Evolutionary conservation across 2,888 invertebrate genomes (phyloP), one percentile per base, ranked within the genome.

Genomic region (Notodonta dromedarius): DNA sequence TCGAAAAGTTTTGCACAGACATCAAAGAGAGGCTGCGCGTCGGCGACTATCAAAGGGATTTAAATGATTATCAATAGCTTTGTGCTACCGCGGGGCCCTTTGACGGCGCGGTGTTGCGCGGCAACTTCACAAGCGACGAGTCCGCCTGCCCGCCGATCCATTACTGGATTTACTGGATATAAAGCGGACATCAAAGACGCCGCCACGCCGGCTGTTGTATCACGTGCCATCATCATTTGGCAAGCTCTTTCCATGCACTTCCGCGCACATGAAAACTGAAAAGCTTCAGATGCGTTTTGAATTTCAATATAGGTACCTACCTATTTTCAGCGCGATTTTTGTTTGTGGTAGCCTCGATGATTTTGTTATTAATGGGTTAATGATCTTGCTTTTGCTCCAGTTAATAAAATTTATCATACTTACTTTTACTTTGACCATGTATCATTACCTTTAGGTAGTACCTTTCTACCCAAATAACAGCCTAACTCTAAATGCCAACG

Each of bases 51-150:
- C 87, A 90, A 91, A 91, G 88, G 87, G 87, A 89, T 89, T 88
- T 87, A 86, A 89, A 88, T 88, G 86, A 88, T 24, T 91, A 91
- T 90, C 91, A 90, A 90, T 91, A 85, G 89, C 87, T 87, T 87
- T 87, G 83, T 87, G 90, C 91, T 90, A 90, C 91, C 86, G 90
- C 86, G 77, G 73, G 71, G 80, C 82, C 80, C 87, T 89, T 91
- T 91, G 90, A 89, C 89, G 89, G 91, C 82, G 67, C 77, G 71
- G 79, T 82, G 78, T 79, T 79, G 76, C 71, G 79, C 85, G 85
- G 86, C 82, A 73, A 86, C 85, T 83, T 85, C 86, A 86, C 70
- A 84, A 78, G 77, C 83, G 84, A 83, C 82, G 81, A 82, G 80
- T 83, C 72, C 77, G 81, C 79, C 82, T 80, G 83, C 81, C 81